A percentile compares a stretch with the other conserved stretches of the same genome.
phyloP scores from a whole-genome alignment of 1,140 invertebrate genomes.

The Conus ventricosus region DNA sequence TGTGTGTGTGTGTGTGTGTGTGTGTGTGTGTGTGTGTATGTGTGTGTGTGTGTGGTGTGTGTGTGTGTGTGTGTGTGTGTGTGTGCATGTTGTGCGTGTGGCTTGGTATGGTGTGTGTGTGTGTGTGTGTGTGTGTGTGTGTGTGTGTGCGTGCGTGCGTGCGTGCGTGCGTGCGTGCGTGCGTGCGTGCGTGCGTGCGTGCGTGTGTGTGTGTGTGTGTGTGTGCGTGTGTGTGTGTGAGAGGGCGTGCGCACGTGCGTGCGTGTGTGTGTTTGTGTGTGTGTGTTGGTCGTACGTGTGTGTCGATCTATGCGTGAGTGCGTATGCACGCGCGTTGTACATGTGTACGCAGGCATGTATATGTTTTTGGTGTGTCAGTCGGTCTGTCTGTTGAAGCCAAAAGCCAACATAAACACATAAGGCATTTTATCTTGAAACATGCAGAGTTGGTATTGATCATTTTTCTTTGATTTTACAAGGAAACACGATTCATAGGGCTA shows the following conservation, averaged over 20 bases:
- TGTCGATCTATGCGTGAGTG: constrained; percentile 8
- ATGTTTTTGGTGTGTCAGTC: neutral
- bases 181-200: neutral
- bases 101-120: too few relatives aligned
- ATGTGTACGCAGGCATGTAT: neutral
- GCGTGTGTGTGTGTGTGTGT: neutral
- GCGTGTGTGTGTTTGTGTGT: neutral
- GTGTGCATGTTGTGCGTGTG: too few relatives aligned
- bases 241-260: neutral
- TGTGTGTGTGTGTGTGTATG: neutral
- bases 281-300: constrained; percentile 22
- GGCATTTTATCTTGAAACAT: too few relatives aligned
- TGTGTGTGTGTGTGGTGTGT: neutral
- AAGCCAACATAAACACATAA: too few relatives aligned
- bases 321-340: neutral
- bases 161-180: too few relatives aligned
- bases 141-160: too few relatives aligned
- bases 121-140: too few relatives aligned
- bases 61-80: too few relatives aligned
- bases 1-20: neutral
- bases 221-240: neutral
- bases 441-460: too few relatives aligned
- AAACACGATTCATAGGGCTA: too few relatives aligned
- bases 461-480: too few relatives aligned
- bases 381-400: neutral